phyloP scores from a whole-genome alignment of 2,113 vertebrate genomes.

The Syngnathus typhle region DNA sequence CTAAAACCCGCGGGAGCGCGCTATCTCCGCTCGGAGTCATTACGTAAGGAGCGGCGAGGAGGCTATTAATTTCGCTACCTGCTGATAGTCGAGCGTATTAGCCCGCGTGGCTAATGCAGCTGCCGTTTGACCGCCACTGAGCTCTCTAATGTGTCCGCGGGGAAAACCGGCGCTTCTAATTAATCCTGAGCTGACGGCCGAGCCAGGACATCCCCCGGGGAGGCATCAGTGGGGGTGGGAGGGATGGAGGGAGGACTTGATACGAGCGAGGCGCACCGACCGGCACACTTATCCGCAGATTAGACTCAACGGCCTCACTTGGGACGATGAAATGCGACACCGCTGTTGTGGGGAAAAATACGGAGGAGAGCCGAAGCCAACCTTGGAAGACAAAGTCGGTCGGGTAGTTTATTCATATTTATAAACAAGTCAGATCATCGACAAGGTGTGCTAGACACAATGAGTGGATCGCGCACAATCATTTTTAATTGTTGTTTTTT shows the following conservation, averaged over 20 bases:
- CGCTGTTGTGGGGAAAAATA: background rate
- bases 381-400: background rate
- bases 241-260: background rate
- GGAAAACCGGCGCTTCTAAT: constrained; percentile 80
- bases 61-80: constrained; percentile 70
- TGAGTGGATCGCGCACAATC: constrained; percentile 10
- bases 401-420: background rate
- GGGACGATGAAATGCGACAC: constrained; percentile 44
- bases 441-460: background rate
- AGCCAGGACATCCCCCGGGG: constrained; percentile 78
- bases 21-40: constrained; percentile 1
- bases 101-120: constrained; percentile 66
- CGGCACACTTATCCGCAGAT: constrained; percentile 64
- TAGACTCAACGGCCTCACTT: constrained; percentile 51
- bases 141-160: constrained; percentile 81
- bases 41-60: constrained; percentile 19
- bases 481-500: constrained; percentile 1
- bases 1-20: background rate
- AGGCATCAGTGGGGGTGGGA: constrained; percentile 56
- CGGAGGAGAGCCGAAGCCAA: background rate
- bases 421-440: background rate
- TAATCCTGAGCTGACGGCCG: constrained; percentile 93
- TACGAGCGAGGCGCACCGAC: constrained; percentile 53
- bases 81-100: constrained; percentile 54
- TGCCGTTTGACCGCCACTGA: constrained; percentile 73